Percentiles rank a stretch among this genome's conserved stretches.
These are phyloP conservation scores for Drosophila demipolita DNA, from an alignment of 2,888 invertebrate species.

Conservation along the genomic window DNA sequence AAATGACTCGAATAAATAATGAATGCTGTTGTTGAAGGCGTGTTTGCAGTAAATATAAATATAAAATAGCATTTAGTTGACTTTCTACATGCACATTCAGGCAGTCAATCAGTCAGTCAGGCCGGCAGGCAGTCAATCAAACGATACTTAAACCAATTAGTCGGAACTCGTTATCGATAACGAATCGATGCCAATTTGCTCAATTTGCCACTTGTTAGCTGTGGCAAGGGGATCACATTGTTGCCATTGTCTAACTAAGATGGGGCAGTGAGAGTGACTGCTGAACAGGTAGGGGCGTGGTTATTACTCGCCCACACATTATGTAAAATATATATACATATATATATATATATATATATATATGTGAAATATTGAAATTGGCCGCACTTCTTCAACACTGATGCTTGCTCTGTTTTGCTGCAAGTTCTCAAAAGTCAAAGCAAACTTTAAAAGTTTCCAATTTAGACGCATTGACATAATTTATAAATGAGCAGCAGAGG, in stretches of 20 bases:
- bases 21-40: not conserved
- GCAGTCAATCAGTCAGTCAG: not conserved
- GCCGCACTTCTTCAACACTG: slow-evolving; percentile 3
- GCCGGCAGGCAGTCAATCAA: not conserved
- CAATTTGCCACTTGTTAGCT: slow-evolving; percentile 5
- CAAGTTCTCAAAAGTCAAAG: slow-evolving; percentile 23
- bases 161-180: slow-evolving; percentile 47
- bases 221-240: slow-evolving; percentile 7
- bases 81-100: slow-evolving; percentile 1
- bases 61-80: not conserved
- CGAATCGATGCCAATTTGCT: slow-evolving; percentile 48
- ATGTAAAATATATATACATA: not conserved
- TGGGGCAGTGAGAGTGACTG: not conserved
- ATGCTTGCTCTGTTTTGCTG: slow-evolving; percentile 14
- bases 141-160: slow-evolving; percentile 21
- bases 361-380: slow-evolving; percentile 1
- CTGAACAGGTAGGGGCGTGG: not conserved
- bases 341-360: not conserved
- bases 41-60: not conserved
- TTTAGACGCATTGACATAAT: slow-evolving; percentile 68
- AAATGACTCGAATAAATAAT: not conserved
- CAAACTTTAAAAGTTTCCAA: slow-evolving; percentile 54
- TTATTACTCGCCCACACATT: slow-evolving; percentile 24
- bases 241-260: slow-evolving; percentile 5
- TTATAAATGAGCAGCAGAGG: slow-evolving; percentile 29